These are phyloP conservation scores for Thymelicus lineola DNA, from an alignment of 2,888 invertebrate genomes.

Conservation along the genomic window DNA sequence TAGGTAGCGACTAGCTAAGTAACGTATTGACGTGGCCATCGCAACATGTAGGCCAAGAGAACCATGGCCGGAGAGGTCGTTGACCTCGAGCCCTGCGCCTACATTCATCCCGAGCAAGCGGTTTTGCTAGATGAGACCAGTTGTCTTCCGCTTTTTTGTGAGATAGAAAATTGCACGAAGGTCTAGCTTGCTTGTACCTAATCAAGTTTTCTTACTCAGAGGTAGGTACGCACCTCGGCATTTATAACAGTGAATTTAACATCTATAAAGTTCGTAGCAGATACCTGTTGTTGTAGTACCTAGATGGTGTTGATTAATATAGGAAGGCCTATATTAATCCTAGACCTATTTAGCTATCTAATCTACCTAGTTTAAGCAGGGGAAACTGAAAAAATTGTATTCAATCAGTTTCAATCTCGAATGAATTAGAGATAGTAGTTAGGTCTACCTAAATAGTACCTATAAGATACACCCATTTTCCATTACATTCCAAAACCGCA, in stretches of 20 bases:
- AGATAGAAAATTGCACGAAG: conserved; percentile 51
- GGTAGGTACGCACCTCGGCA: no score
- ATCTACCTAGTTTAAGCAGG: no score
- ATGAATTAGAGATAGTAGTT: not conserved
- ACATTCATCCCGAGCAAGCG: conserved; percentile 68
- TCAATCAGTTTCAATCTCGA: no score
- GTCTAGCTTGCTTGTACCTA: not conserved
- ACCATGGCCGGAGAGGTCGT: conserved; percentile 72
- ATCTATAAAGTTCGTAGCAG: not conserved
- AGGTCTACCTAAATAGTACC: no score
- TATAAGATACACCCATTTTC: no score
- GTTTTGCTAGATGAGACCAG: conserved; percentile 57
- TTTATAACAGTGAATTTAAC: not conserved
- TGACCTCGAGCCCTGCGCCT: conserved; percentile 67
- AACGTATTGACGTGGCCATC: conserved; percentile 17
- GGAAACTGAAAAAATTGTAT: no score
- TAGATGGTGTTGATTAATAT: no score
- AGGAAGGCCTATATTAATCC: no score
- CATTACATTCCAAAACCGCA: not conserved
- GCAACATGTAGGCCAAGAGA: conserved; percentile 77
- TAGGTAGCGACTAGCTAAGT: conserved; percentile 1
- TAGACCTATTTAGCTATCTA: no score
- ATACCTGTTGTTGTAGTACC: not conserved
- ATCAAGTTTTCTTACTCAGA: conserved; percentile 1
- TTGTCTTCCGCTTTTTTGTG: conserved; percentile 51